Evolutionary conservation across 2,797 vertebrate genomes (phyloP).

Genomic region (Ispidina lecontei): DNA sequence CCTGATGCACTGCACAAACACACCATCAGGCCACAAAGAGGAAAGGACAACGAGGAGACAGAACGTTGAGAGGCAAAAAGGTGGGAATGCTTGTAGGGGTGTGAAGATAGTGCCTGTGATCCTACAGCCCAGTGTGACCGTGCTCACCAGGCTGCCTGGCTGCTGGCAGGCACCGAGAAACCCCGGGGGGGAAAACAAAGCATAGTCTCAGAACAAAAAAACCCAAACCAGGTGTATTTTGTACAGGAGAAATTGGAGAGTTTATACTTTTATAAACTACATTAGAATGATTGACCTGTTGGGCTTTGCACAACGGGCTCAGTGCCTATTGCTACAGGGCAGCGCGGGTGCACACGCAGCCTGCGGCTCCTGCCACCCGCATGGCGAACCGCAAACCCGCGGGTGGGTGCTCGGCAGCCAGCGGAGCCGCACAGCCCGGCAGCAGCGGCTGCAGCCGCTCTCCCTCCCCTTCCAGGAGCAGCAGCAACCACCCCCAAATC

Average conservation of each 20-base stretch:
- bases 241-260: neutral
- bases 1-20: neutral
- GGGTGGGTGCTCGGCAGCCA: neutral
- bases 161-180: neutral
- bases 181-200: neutral
- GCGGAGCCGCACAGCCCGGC: neutral
- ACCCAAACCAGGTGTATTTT: neutral
- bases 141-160: rapidly evolving
- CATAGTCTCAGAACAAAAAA: neutral
- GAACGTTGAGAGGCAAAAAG: neutral
- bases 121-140: neutral
- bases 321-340: rapidly evolving
- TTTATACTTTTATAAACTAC: neutral
- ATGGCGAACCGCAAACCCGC: rapidly evolving
- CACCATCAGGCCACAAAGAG: rapidly evolving
- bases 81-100: rapidly evolving
- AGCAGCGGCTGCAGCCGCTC: neutral
- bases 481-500: neutral
- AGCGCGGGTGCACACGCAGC: rapidly evolving
- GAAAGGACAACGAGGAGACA: neutral
- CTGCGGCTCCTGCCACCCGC: neutral
- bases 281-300: rapidly evolving
- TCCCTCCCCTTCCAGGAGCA: neutral
- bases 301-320: rapidly evolving
- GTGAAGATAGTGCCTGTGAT: rapidly evolving